Base-by-base conservation (phyloP, 2,113 vertebrate genomes). In the Amia ocellicauda region DNA sequence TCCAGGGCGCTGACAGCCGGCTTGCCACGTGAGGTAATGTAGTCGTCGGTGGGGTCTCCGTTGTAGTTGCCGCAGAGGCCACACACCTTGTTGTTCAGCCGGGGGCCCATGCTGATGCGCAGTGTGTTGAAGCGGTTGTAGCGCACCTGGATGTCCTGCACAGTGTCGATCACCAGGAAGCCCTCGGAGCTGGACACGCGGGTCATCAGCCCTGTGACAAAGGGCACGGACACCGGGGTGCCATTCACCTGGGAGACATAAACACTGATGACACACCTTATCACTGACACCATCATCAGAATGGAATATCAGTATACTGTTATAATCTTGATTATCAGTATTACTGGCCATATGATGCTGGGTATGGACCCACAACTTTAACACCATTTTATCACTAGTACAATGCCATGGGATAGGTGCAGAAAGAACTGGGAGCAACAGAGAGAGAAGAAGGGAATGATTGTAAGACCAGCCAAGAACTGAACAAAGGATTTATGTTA, bases 61-160 rank as follows among this genome's bases (percentile, higher is more conserved):
- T 99, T 99, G 81, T 97, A 99, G 75, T 99, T 99, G 53, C 97
- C 97, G 0, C 97, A 98, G 24, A 99, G 90, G 62, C 97, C 97
- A 0, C 97, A 99, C 36, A 98, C 95, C 73, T 98, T 98, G 87
- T 97, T 97, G 82, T 97, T 95, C n/a, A 99, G 88, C 71, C 97
- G 83, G 58, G 95, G 93, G 0, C 97, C 91, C 63, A 99, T 90
- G 65, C 87, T 84, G 77, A 99, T 95, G 68, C 93, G 96, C 41
- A 99, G 93, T 27, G 97, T 86, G 7, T 98, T 99, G 74, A 93
- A 97, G 62, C 91, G 93, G 0, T 99, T 99, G 83, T 98, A 99
- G 26, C 92, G 84, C 41, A 99, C 88, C 80, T 94, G 93, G 76
- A 99, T 98, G 80, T 97, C 95, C 0, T 94, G 95, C 17, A 90